These are phyloP conservation scores for Carapus acus DNA, from an alignment of 2,797 vertebrate species.

Conservation along the genomic window DNA sequence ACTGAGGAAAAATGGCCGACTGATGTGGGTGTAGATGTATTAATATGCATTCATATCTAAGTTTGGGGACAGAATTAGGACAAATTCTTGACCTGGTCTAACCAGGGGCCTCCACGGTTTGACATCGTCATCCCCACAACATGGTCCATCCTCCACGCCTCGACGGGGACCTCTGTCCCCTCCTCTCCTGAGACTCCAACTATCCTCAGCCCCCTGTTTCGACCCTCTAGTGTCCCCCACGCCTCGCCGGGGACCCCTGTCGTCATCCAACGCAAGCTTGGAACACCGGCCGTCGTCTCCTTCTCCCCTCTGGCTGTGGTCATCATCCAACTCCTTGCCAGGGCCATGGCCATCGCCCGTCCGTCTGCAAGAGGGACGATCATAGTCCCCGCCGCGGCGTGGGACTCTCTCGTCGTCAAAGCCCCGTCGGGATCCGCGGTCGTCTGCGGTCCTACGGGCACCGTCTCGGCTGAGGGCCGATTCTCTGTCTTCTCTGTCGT, in stretches of 20 bases:
- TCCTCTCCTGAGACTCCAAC: conserved; percentile 65
- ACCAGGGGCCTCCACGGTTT: conserved; percentile 87
- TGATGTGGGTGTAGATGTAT: conserved; percentile 70
- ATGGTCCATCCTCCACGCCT: conserved; percentile 79
- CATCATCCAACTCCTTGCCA: conserved; percentile 60
- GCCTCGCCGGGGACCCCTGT: conserved; percentile 57
- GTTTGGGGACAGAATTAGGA: too few relatives aligned
- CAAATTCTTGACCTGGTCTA: conserved; percentile 88
- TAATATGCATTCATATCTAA: background rate
- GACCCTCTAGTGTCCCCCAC: conserved; percentile 73
- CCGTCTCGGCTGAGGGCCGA: too few relatives aligned
- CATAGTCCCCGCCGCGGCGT: conserved; percentile 78
- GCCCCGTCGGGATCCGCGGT: conserved; percentile 62
- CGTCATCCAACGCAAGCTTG: conserved; percentile 66
- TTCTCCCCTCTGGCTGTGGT: conserved; percentile 65
- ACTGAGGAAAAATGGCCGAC: too few relatives aligned
- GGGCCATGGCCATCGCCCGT: conserved; percentile 74
- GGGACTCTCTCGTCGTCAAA: conserved; percentile 75
- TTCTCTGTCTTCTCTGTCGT: conserved; percentile 74
- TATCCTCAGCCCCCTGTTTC: conserved; percentile 65
- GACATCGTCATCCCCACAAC: conserved; percentile 61
- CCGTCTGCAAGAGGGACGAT: conserved; percentile 69
- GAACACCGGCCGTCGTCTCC: conserved; percentile 72
- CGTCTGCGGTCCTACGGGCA: conserved; percentile 62
- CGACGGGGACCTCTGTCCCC: conserved; percentile 69